Percentiles rank a stretch among this genome's conserved stretches.
Evolutionary conservation across 2,888 invertebrate genomes (phyloP).

Genomic region (Spodoptera littoralis): DNA sequence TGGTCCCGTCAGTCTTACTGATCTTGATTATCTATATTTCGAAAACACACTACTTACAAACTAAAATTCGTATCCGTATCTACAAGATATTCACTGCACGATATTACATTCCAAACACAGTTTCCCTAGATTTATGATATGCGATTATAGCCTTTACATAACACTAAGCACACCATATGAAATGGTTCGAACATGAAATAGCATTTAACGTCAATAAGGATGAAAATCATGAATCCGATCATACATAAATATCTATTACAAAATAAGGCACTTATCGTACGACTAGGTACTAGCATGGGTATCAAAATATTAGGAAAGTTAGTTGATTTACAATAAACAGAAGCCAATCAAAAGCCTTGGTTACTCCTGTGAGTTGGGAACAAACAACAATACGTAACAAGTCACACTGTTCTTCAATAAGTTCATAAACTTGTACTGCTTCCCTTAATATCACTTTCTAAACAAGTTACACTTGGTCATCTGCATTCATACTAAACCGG

Average conservation of each 20-base stretch:
- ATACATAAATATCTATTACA: conserved; percentile 47
- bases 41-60: conserved; percentile 46
- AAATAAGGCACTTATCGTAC: conserved; percentile 78
- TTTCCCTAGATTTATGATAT: conserved; percentile 4
- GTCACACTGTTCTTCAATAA: conserved; percentile 20
- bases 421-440: conserved; percentile 28
- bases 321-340: conserved; percentile 20
- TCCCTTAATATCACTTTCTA: conserved; percentile 41
- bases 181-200: conserved; percentile 1
- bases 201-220: background rate
- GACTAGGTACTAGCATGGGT: conserved; percentile 72
- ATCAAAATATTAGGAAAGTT: conserved; percentile 37
- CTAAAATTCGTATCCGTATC: conserved; percentile 46
- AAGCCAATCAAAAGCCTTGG: conserved; percentile 10
- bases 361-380: conserved; percentile 8
- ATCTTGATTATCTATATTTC: conserved; percentile 38
- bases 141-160: background rate
- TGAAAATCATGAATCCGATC: conserved; percentile 11
- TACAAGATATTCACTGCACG: conserved; percentile 32
- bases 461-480: conserved; percentile 71
- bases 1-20: conserved; percentile 56
- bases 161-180: background rate
- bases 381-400: conserved; percentile 12
- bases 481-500: conserved; percentile 77
- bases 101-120: conserved; percentile 11